phyloP scores from a whole-genome alignment of 2,113 vertebrate genomes.

The Turnix velox region DNA sequence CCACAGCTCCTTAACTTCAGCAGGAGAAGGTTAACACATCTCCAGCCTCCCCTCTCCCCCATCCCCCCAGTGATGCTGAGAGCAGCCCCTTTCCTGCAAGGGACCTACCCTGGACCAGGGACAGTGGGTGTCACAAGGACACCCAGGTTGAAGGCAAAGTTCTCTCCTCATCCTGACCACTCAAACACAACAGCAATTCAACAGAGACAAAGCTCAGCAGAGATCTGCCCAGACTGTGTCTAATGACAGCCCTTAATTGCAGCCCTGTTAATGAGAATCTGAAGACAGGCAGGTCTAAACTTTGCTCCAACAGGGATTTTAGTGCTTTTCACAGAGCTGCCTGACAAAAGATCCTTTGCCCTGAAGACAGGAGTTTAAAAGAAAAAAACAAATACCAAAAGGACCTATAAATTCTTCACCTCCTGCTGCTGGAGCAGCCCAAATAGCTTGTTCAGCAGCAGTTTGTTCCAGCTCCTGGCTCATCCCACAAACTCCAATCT shows the following conservation, averaged over 20 bases:
- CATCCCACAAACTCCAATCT: neutral
- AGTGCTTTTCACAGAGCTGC: neutral
- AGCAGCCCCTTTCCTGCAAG: neutral
- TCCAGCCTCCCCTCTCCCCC: too few relatives aligned
- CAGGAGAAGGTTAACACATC: neutral
- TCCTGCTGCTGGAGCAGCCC: neutral
- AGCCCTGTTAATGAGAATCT: neutral
- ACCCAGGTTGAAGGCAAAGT: neutral
- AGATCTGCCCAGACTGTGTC: neutral
- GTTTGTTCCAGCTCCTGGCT: neutral
- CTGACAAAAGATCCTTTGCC: neutral
- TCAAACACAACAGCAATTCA: neutral
- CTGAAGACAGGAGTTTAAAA: neutral
- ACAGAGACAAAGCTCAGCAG: neutral
- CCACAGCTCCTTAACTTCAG: neutral
- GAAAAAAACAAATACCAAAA: neutral
- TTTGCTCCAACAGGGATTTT: neutral
- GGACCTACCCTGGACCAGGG: neutral
- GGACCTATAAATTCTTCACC: neutral
- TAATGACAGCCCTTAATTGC: neutral
- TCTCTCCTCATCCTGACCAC: neutral
- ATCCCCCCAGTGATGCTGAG: fast-evolving
- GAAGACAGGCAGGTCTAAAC: neutral
- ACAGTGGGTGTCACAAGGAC: neutral
- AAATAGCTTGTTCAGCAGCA: neutral